Evolutionary conservation across 2,797 vertebrate species (phyloP).

Genomic region (Aplochiton taeniatus): DNA sequence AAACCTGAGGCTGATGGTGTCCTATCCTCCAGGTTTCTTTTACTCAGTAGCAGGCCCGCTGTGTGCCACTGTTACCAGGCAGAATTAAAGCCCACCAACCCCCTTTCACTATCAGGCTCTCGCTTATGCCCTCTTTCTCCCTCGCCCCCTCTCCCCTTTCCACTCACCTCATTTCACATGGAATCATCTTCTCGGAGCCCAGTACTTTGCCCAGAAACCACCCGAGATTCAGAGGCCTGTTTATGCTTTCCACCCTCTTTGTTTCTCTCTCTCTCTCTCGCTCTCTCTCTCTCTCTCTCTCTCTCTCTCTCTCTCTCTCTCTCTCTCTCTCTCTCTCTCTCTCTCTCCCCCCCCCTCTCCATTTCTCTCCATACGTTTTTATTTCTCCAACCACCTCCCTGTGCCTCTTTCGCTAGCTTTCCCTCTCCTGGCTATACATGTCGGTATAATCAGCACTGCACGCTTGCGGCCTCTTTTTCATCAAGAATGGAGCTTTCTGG

Average conservation of each 20-base stretch:
- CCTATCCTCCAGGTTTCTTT: constrained; percentile 30
- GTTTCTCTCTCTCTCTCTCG: background rate
- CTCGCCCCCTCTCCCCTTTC: constrained; percentile 25
- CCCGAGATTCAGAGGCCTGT: constrained; percentile 24
- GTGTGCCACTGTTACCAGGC: constrained; percentile 68
- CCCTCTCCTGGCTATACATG: constrained; percentile 10
- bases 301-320: constrained; percentile 26
- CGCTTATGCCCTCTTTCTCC: constrained; percentile 18
- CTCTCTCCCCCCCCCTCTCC: background rate
- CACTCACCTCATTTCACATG: constrained; percentile 56
- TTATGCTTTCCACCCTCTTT: constrained; percentile 5
- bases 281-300: constrained; percentile 22
- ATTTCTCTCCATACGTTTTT: constrained; percentile 3
- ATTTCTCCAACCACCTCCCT: constrained; percentile 10
- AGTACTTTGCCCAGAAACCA: constrained; percentile 39
- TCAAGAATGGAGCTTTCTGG: constrained; percentile 38
- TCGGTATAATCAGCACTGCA: constrained; percentile 30
- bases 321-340: background rate
- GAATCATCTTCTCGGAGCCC: constrained; percentile 40
- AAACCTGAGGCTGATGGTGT: background rate
- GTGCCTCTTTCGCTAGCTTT: constrained; percentile 16
- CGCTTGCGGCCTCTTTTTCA: constrained; percentile 24
- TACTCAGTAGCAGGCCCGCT: constrained; percentile 6
- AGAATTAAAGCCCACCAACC: constrained; percentile 45
- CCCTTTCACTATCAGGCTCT: background rate